These are phyloP conservation scores for Hydriomena furcata DNA, from an alignment of 2,888 invertebrate genomes.

Conservation along the genomic window DNA sequence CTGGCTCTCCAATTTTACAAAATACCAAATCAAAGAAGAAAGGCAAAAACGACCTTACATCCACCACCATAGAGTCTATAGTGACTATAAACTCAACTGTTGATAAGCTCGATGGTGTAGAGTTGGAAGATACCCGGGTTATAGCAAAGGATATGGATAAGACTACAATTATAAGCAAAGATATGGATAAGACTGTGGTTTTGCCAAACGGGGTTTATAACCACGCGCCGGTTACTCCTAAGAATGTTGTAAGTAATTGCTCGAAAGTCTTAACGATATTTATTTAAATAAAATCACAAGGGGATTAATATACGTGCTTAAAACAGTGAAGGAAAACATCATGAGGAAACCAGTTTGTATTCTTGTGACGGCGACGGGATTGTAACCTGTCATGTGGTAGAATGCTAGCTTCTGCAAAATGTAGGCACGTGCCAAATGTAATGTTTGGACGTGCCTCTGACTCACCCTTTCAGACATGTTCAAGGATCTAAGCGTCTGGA, in stretches of 20 bases:
- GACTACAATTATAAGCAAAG: slow-evolving; percentile 5
- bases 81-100: slow-evolving; percentile 1
- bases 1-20: slow-evolving; percentile 53
- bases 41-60: slow-evolving; percentile 7
- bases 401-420: too few relatives aligned
- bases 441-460: too few relatives aligned
- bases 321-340: too few relatives aligned
- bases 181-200: slow-evolving; percentile 57
- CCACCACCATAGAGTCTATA: slow-evolving; percentile 2
- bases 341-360: too few relatives aligned
- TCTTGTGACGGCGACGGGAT: too few relatives aligned
- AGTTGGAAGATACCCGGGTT: slow-evolving; percentile 51
- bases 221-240: slow-evolving; percentile 54
- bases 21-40: slow-evolving; percentile 36
- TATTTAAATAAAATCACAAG: too few relatives aligned
- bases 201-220: slow-evolving; percentile 57
- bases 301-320: too few relatives aligned
- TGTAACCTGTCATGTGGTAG: too few relatives aligned
- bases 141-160: slow-evolving; percentile 29
- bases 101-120: slow-evolving; percentile 12
- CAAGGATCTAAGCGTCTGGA: too few relatives aligned
- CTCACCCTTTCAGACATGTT: too few relatives aligned
- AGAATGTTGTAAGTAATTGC: slow-evolving; percentile 30
- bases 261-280: background rate
- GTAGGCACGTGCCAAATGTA: too few relatives aligned